phyloP scores from a whole-genome alignment of 2,113 vertebrate species.

The Garra rufa region DNA sequence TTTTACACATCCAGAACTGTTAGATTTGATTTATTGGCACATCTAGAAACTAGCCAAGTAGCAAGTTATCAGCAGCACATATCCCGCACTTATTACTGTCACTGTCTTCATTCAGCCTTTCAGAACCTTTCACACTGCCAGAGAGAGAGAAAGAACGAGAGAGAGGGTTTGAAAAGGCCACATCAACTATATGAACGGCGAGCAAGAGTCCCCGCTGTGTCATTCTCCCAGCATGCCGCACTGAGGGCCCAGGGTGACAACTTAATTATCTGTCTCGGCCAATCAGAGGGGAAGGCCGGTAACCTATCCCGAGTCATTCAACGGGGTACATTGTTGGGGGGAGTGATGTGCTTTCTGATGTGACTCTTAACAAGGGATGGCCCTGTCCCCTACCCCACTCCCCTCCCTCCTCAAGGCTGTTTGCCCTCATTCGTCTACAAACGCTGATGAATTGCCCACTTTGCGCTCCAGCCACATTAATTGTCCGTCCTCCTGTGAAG shows the following conservation, averaged over 20 bases:
- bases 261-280: slow-evolving; percentile 58
- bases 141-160: background rate
- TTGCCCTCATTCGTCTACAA: slow-evolving; percentile 43
- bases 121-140: slow-evolving; percentile 28
- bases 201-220: slow-evolving; percentile 48
- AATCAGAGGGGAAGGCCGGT: slow-evolving; percentile 48
- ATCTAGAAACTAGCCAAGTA: background rate
- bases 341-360: slow-evolving; percentile 41
- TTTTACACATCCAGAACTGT: background rate
- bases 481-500: slow-evolving; percentile 29
- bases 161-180: slow-evolving; percentile 52
- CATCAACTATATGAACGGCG: slow-evolving; percentile 46
- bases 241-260: slow-evolving; percentile 48
- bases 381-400: background rate
- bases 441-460: slow-evolving; percentile 57
- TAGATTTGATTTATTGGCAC: slow-evolving; percentile 1
- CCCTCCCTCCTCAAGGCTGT: background rate
- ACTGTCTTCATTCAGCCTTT: slow-evolving; percentile 29
- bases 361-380: slow-evolving; percentile 20
- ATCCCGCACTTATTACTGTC: slow-evolving; percentile 4
- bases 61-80: slow-evolving; percentile 11
- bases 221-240: slow-evolving; percentile 52
- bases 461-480: slow-evolving; percentile 33
- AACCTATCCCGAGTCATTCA: slow-evolving; percentile 51
- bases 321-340: slow-evolving; percentile 10